Evolutionary conservation across 2,113 vertebrate genomes (phyloP).

Genomic region (Riparia riparia): DNA sequence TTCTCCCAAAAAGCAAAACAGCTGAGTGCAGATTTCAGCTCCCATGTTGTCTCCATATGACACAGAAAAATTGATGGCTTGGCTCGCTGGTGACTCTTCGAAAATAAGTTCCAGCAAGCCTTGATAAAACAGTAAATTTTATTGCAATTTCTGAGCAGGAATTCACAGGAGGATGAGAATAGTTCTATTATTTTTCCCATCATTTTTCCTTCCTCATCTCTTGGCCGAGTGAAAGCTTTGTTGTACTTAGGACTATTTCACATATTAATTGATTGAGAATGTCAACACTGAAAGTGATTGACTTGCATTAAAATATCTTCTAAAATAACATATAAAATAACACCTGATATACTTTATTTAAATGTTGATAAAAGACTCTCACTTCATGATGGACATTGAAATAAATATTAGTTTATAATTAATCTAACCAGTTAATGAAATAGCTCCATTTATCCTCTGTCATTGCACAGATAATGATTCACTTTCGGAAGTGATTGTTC

Average conservation of each 20-base stretch:
- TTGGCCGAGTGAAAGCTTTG: background rate
- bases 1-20: slow-evolving; percentile 35
- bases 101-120: slow-evolving; percentile 42
- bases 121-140: slow-evolving; percentile 53
- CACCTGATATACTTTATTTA: background rate
- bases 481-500: background rate
- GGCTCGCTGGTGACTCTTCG: slow-evolving; percentile 17
- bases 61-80: slow-evolving; percentile 32
- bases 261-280: background rate
- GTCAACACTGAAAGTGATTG: background rate
- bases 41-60: background rate
- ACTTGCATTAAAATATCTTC: background rate
- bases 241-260: background rate
- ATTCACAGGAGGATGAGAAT: background rate
- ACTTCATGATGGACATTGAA: background rate
- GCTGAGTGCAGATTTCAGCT: background rate
- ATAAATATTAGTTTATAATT: background rate
- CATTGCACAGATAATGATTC: background rate
- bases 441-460: background rate
- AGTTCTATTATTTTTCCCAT: background rate
- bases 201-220: background rate
- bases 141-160: slow-evolving; percentile 28
- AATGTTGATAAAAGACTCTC: background rate
- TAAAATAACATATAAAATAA: background rate
- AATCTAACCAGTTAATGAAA: background rate